These are phyloP conservation scores for Cololabis saira DNA, from an alignment of 2,113 vertebrate species.

Conservation along the genomic window DNA sequence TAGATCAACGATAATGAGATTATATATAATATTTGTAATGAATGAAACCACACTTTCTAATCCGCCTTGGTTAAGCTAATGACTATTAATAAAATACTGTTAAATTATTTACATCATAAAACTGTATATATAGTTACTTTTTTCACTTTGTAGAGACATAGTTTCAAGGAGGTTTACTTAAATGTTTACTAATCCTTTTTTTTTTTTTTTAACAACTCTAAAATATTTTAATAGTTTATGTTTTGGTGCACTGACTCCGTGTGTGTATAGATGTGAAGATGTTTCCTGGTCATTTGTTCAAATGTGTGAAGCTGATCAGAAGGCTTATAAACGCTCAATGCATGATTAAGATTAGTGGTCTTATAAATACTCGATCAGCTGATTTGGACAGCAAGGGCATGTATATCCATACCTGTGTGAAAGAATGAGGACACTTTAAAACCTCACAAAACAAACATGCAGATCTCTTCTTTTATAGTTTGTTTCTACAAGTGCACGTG, in stretches of 20 bases:
- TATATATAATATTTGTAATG: conserved; percentile 73
- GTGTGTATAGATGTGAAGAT: rapidly evolving
- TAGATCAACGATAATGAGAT: conserved; percentile 74
- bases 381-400: neutral
- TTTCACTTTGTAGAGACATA: neutral
- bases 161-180: neutral
- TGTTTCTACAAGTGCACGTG: neutral
- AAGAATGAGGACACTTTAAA: neutral
- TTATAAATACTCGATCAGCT: neutral
- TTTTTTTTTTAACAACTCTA: neutral
- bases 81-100: conserved; percentile 25
- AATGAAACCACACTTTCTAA: conserved; percentile 44
- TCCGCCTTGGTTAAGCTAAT: conserved; percentile 20
- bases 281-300: neutral
- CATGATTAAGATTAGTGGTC: conserved; percentile 15
- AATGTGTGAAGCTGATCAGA: neutral
- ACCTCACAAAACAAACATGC: no score
- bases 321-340: neutral
- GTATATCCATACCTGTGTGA: neutral
- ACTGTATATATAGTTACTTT: rapidly evolving
- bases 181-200: neutral
- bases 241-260: neutral
- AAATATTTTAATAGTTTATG: neutral
- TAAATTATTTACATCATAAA: conserved; percentile 13
- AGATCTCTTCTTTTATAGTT: neutral